phyloP scores from a whole-genome alignment of 2,797 vertebrate species.

The Gymnothorax reevesii region DNA sequence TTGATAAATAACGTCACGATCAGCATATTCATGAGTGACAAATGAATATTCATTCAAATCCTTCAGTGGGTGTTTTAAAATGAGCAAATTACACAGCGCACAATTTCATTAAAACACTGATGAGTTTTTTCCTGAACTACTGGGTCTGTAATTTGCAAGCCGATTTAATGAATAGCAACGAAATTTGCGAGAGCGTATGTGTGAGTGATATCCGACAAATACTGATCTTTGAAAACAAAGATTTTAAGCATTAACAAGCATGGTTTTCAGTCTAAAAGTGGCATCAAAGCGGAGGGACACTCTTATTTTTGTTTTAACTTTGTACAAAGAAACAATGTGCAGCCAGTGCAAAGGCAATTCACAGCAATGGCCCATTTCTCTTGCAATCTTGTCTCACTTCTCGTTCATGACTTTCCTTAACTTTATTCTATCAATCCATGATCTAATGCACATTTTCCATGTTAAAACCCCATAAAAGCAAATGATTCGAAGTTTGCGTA shows the following conservation, averaged over 20 bases:
- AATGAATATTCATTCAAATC: slow-evolving; percentile 1
- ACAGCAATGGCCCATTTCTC: no score
- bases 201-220: not conserved
- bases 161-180: not conserved
- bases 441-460: no score
- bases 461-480: no score
- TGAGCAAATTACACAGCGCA: not conserved
- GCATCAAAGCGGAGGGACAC: not conserved
- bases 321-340: not conserved
- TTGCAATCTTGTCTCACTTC: no score
- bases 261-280: not conserved
- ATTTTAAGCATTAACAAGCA: not conserved
- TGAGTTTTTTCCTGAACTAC: not conserved
- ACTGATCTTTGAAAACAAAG: not conserved
- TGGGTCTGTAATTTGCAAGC: not conserved
- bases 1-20: not conserved
- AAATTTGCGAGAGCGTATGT: not conserved
- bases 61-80: not conserved
- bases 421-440: no score
- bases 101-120: slow-evolving; percentile 1
- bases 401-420: no score
- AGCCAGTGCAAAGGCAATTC: no score
- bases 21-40: not conserved
- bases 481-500: no score
- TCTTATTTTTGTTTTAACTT: not conserved